These are phyloP conservation scores for Alligator mississippiensis DNA, from an alignment of 2,113 vertebrate genomes.

Conservation along the genomic window DNA sequence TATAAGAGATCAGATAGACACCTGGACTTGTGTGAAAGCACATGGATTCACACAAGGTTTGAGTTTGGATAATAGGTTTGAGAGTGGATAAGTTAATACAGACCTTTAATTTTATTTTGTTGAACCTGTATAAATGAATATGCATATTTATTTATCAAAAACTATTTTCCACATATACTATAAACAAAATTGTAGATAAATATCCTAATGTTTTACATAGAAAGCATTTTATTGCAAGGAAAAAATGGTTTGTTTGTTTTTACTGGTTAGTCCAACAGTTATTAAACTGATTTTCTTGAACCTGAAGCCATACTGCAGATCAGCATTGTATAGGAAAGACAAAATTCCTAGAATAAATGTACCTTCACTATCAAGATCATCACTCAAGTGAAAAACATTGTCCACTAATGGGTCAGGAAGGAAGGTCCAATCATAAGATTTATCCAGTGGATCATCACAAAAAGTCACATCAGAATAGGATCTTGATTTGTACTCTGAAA, in stretches of 20 bases:
- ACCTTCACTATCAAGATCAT: slow-evolving; percentile 93
- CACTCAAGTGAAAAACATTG: slow-evolving; percentile 76
- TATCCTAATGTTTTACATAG: not conserved
- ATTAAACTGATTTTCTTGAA: not conserved
- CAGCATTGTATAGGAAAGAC: not conserved
- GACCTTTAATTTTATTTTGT: not conserved
- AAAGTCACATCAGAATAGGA: slow-evolving; percentile 70
- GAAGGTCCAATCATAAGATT: slow-evolving; percentile 84
- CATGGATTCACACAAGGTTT: not conserved
- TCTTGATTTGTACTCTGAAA: slow-evolving; percentile 57
- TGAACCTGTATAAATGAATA: not conserved
- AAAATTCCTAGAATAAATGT: slow-evolving; percentile 16
- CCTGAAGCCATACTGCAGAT: not conserved
- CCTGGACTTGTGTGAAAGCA: not conserved
- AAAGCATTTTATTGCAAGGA: not conserved
- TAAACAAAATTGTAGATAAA: not conserved
- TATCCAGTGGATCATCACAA: slow-evolving; percentile 83
- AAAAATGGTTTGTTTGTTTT: not conserved
- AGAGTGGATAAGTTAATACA: not conserved
- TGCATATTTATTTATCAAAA: not conserved
- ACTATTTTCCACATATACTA: not conserved
- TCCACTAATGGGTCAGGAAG: slow-evolving; percentile 83
- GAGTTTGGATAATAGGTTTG: not conserved
- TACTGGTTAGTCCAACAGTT: not conserved
- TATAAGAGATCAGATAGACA: not conserved